Conservation (phyloP, 1,140 invertebrate genomes). For the Drosophila arawakana region DNA sequence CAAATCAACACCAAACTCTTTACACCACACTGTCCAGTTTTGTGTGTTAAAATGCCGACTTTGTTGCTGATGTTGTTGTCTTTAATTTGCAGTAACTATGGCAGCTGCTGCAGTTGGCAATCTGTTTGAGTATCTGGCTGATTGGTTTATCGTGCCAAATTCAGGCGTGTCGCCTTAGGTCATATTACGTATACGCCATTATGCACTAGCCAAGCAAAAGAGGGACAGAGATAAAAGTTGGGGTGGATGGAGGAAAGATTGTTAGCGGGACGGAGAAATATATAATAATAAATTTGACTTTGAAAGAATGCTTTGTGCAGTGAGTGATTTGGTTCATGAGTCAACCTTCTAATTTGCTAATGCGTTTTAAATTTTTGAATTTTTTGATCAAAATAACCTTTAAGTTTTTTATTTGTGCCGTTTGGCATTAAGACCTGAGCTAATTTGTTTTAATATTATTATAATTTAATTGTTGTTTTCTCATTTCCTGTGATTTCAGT, state of each 20-base stretch:
- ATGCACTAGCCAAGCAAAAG: slow-evolving; percentile 22
- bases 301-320: slow-evolving; percentile 65
- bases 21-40: slow-evolving; percentile 31
- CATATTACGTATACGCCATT: slow-evolving; percentile 51
- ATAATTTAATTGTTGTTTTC: slow-evolving; percentile 55
- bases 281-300: slow-evolving; percentile 65
- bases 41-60: slow-evolving; percentile 39
- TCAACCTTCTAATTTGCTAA: slow-evolving; percentile 52
- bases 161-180: slow-evolving; percentile 76
- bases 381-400: slow-evolving; percentile 41
- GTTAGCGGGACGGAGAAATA: slow-evolving; percentile 3
- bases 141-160: slow-evolving; percentile 82
- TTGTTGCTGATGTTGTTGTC: slow-evolving; percentile 41
- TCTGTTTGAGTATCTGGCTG: slow-evolving; percentile 53
- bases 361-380: slow-evolving; percentile 63
- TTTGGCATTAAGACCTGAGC: slow-evolving; percentile 28
- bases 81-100: slow-evolving; percentile 13
- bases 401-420: not conserved
- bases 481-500: slow-evolving; percentile 88
- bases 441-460: slow-evolving; percentile 40
- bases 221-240: not conserved
- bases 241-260: no score
- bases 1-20: not conserved
- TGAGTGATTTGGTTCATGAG: slow-evolving; percentile 52
- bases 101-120: slow-evolving; percentile 65